Conservation (phyloP, 2,888 invertebrate species). For the Sphecodes monilicornis region DNA sequence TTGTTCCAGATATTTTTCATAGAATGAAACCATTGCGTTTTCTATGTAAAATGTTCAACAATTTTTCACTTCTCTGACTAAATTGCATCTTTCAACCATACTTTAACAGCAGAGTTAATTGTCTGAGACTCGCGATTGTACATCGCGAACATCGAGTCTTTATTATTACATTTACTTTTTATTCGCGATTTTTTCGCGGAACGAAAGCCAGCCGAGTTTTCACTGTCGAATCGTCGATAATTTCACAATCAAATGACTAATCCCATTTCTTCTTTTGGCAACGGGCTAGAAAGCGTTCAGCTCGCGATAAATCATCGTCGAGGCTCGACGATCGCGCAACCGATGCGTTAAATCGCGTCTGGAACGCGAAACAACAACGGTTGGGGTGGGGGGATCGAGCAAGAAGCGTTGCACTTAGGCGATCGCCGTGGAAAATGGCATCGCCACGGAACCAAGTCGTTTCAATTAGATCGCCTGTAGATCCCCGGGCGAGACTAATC, state of each 20-base stretch:
- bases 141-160: too few species aligned
- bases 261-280: slow-evolving; percentile 22
- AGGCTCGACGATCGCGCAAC: slow-evolving; percentile 15
- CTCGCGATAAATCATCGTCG: slow-evolving; percentile 20
- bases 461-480: slow-evolving; percentile 5
- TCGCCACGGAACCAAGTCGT: not conserved
- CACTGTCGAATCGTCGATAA: not conserved
- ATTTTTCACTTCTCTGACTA: too few species aligned
- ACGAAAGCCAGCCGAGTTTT: too few species aligned
- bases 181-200: too few species aligned
- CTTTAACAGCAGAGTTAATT: too few species aligned
- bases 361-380: not conserved
- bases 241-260: not conserved
- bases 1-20: too few species aligned
- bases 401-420: not conserved
- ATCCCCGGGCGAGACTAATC: slow-evolving; percentile 3
- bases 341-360: slow-evolving; percentile 34
- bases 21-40: too few species aligned
- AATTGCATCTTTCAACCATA: too few species aligned
- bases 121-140: too few species aligned
- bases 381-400: not conserved
- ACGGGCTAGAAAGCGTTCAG: slow-evolving; percentile 27
- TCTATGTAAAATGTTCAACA: not conserved
- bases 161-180: too few species aligned
- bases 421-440: not conserved